Percentiles rank a stretch among this genome's conserved stretches.
Evolutionary conservation across 2,113 vertebrate species (phyloP).

Genomic region (Heterochromis multidens): DNA sequence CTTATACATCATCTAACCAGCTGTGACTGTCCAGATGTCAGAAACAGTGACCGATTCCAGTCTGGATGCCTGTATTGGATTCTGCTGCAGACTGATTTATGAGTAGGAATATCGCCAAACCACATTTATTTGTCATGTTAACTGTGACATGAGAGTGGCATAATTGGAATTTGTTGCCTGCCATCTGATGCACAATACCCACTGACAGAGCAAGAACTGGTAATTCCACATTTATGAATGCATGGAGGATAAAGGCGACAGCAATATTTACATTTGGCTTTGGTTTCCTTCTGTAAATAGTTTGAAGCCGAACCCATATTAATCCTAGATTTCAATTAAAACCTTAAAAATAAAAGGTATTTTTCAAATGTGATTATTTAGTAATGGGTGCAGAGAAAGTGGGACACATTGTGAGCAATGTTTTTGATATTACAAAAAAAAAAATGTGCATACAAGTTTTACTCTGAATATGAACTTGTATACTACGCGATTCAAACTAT

Average conservation of each 20-base stretch:
- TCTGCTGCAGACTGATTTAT: conserved; percentile 42
- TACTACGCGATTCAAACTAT: neutral
- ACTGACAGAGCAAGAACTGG: conserved; percentile 23
- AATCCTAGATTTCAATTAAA: neutral
- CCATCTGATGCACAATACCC: conserved; percentile 30
- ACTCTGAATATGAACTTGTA: neutral
- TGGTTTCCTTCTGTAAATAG: neutral
- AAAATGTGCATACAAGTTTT: neutral
- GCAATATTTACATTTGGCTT: neutral
- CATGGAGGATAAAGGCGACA: neutral
- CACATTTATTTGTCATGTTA: conserved; percentile 48
- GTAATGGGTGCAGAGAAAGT: neutral
- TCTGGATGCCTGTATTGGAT: conserved; percentile 10
- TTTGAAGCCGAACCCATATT: neutral
- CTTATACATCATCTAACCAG: conserved; percentile 16
- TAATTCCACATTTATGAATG: neutral
- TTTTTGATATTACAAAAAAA: neutral
- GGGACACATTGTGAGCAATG: neutral
- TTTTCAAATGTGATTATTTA: neutral
- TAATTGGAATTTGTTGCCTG: conserved; percentile 63
- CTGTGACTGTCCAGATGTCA: conserved; percentile 30
- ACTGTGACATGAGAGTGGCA: conserved; percentile 44
- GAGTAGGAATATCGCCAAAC: conserved; percentile 16
- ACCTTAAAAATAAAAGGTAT: neutral
- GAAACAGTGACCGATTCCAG: conserved; percentile 1